Percentiles rank a stretch among this genome's conserved stretches.
Evolutionary conservation across 2,113 vertebrate species (phyloP).

Genomic region (Theropithecus gelada): DNA sequence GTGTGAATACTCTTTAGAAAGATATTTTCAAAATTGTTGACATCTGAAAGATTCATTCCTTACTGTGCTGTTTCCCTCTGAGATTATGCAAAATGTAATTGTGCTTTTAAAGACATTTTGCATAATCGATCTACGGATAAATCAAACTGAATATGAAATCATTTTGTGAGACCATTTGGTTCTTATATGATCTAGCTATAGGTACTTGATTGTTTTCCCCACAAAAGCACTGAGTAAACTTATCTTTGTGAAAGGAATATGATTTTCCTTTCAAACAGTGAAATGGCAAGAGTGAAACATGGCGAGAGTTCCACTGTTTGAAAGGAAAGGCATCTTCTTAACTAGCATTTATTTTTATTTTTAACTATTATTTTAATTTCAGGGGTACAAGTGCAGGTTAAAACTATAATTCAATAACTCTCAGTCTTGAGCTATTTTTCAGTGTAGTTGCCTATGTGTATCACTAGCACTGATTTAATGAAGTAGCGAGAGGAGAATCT

Average conservation of each 20-base stretch:
- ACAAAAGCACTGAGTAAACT: neutral
- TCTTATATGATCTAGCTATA: neutral
- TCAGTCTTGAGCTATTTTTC: neutral
- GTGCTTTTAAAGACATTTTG: slow-evolving; percentile 6
- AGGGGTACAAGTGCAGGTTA: neutral
- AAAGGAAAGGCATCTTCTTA: neutral
- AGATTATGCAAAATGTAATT: slow-evolving; percentile 64
- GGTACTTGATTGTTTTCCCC: neutral
- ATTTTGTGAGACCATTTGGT: neutral
- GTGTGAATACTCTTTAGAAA: slow-evolving; percentile 54
- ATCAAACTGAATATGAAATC: neutral
- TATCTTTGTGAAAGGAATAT: neutral
- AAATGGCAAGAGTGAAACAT: neutral
- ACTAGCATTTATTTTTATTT: neutral
- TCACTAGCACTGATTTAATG: neutral
- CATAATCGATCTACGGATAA: neutral
- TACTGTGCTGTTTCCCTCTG: slow-evolving; percentile 68
- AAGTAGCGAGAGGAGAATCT: slow-evolving; percentile 17
- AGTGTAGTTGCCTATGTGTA: neutral
- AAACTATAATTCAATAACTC: neutral
- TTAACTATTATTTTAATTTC: no score
- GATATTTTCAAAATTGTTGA: slow-evolving; percentile 66
- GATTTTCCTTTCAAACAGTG: neutral
- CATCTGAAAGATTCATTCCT: slow-evolving; percentile 64
- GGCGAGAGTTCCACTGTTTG: neutral